Evolutionary conservation across 2,888 invertebrate species (phyloP), one percentile per base, ranked within the genome.

Genomic region (Acanthopleura granulata): DNA sequence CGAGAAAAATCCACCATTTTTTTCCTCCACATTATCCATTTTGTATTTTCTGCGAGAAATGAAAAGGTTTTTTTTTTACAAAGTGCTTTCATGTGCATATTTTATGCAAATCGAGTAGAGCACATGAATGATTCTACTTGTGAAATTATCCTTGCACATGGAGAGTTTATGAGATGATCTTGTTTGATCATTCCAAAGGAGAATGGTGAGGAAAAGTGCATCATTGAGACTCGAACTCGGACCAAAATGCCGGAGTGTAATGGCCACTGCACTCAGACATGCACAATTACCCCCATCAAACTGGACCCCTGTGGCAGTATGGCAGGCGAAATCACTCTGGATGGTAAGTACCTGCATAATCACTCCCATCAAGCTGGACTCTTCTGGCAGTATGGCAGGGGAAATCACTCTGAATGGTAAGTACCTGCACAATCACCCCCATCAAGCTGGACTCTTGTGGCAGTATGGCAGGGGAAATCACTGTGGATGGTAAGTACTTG

Each of bases 181-280:
- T 40, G 3, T 40, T 40, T 40, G 40, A 40, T n/a, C 3, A 57
- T 12, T 66, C 25, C 6, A 0, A 77, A 88, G 88, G 88, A 88
- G 74, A 84, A 84, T 76, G 87, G 88, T 14, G 87, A 87, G 73
- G 89, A 88, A 78, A 87, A 85, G 61, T 89, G 89, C 76, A 84
- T 88, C 22, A 86, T 88, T 30, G 89, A 89, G 82, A 88, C 88
- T 0, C 79, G 87, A 70, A 84, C 83, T 61, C 81, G 86, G 27
- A 80, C 81, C 69, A 83, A 84, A 57, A 73, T 83, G n/a, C 80
- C 79, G 27, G 84, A 86, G 62, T 85, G 85, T 79, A 80, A 83
- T 66, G 85, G 85, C 15, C 85, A 84, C 51, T 87, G 86, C 77
- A 83, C 85, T 0, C 86, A 87, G 77, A 86, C 84, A 0, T 87